Base-by-base conservation (phyloP, 1,140 invertebrate genomes). In the Heliconius melpomene region DNA sequence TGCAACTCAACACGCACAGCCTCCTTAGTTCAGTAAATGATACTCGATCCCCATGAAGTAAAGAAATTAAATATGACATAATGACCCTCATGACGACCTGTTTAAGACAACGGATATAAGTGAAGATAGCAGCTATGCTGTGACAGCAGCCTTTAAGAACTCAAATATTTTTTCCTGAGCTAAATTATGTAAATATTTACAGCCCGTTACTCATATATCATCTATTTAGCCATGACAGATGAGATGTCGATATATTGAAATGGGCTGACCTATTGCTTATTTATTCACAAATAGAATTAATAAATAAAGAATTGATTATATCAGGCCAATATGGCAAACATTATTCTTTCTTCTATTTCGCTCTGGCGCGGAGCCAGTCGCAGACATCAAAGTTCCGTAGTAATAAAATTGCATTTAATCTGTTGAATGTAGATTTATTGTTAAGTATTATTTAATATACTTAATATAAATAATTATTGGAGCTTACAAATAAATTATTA, bases 301-400 rank as follows among this genome's bases (percentile, higher is more conserved):
- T 80, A 60, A 76, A 80, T 77, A 80, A 74, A 52, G 29, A 80
- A 80, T 74, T 74, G 75, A 80, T 80, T 77, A 77, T 20, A 74
- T 50, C 52, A 40, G 23, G 52, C 18, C 23, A 52, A 66, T 70
- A 26, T 57, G 57, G 46, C 36, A 66, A 66, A 66, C 75, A 77
- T 80, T 38, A 60, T 70, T 77, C 79, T 77, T 74, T 36, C 60
- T 73, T 46, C 26, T 70, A 74, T 80, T 66, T 77, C 54, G 50
- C 52, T 57, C 75, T 80, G 79, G 79, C 79, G 74, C 20, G 7
- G 9, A 36, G 72, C 79, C 79, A 80, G 72, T 36, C 54, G 36
- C 72, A 71, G 54, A 77, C 54, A 80, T 66, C 79, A 76, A 80
- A 77, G 75, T 0, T 11, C 26, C 29, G 46, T 72, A 11, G 54